These are phyloP conservation scores for Dastarcus helophoroides DNA, from an alignment of 2,888 invertebrate genomes.

Conservation along the genomic window DNA sequence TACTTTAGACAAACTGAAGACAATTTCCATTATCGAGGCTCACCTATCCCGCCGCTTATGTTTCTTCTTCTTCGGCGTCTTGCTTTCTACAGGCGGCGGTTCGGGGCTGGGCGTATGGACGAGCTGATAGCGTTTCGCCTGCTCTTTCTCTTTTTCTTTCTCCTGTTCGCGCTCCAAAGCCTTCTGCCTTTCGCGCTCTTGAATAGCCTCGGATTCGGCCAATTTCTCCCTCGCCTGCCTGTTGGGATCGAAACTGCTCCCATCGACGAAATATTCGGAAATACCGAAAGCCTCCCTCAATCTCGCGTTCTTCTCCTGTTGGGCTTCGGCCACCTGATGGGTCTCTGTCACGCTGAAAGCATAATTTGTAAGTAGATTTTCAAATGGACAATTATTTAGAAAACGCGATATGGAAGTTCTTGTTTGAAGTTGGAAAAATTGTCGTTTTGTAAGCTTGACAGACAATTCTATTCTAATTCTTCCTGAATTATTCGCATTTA, in stretches of 20 bases:
- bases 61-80: constrained; percentile 53
- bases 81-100: constrained; percentile 30
- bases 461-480: no score
- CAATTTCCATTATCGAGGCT: no score
- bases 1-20: no score
- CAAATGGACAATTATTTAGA: no score
- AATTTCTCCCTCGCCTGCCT: constrained; percentile 49
- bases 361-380: no score
- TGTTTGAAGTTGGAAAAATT: no score
- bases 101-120: constrained; percentile 66
- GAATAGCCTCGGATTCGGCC: constrained; percentile 39
- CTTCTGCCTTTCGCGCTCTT: constrained; percentile 31
- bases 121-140: constrained; percentile 51
- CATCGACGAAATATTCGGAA: constrained; percentile 86
- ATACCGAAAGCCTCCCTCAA: constrained; percentile 92
- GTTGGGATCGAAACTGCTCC: constrained; percentile 81
- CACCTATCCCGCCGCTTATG: constrained; percentile 64
- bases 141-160: constrained; percentile 38
- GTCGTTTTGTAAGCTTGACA: no score
- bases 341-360: constrained; percentile 83
- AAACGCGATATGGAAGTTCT: no score
- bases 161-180: constrained; percentile 39
- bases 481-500: no score
- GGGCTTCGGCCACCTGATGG: constrained; percentile 92
- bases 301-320: constrained; percentile 88